These are phyloP conservation scores for Spisula subtruncata DNA, from an alignment of 2,888 invertebrate species.

Conservation along the genomic window DNA sequence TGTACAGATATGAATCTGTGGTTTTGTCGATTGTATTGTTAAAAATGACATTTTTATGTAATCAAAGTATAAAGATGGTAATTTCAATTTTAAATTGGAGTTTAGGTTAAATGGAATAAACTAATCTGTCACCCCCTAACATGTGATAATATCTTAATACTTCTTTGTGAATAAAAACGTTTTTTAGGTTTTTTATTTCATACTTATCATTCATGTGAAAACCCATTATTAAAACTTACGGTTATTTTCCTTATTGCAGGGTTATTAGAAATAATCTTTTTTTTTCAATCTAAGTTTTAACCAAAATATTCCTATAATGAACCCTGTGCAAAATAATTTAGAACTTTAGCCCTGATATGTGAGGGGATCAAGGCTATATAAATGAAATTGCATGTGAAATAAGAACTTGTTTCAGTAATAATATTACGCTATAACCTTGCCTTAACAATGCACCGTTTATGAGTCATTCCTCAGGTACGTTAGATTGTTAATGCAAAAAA, in stretches of 20 bases:
- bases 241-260: not conserved
- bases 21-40: not conserved
- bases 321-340: not conserved
- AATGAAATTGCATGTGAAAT: not conserved
- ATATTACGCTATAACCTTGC: not conserved
- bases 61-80: slow-evolving; percentile 13
- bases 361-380: not conserved
- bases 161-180: not conserved
- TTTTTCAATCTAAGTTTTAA: not conserved
- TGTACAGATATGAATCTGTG: not conserved
- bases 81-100: slow-evolving; percentile 9
- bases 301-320: not conserved
- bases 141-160: not conserved
- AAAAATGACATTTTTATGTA: slow-evolving; percentile 23
- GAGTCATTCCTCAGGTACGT: not conserved
- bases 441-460: not conserved
- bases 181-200: not conserved
- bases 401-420: not conserved
- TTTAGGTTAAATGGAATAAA: slow-evolving; percentile 1
- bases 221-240: not conserved
- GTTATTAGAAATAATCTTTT: not conserved
- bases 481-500: not conserved
- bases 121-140: not conserved
- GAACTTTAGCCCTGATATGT: not conserved
- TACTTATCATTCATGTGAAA: not conserved